Evolutionary conservation across 2,888 invertebrate species (phyloP).

Genomic region (Platycheirus rosarum): DNA sequence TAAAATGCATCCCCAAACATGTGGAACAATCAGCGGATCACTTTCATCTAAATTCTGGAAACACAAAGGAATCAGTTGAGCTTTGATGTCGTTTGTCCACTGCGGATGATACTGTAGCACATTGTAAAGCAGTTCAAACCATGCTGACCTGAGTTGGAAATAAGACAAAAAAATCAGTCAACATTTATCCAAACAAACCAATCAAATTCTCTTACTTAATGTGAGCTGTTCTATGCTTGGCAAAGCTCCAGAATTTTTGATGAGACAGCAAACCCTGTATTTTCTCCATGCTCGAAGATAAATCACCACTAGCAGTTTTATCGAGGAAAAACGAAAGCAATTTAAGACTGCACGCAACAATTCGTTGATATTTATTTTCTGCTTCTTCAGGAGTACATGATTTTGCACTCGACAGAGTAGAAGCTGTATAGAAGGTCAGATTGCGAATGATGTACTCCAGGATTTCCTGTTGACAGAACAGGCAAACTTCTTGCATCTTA

Average conservation of each 20-base stretch:
- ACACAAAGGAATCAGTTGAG: slow-evolving; percentile 84
- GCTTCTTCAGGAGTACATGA: slow-evolving; percentile 86
- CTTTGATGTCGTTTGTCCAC: slow-evolving; percentile 84
- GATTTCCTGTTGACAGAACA: slow-evolving; percentile 92
- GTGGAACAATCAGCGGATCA: slow-evolving; percentile 86
- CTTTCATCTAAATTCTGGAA: slow-evolving; percentile 87
- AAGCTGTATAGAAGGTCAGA: slow-evolving; percentile 85
- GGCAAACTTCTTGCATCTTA: slow-evolving; percentile 90
- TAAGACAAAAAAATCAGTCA: background rate
- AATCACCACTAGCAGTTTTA: slow-evolving; percentile 84
- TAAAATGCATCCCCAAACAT: slow-evolving; percentile 90
- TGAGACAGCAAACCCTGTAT: slow-evolving; percentile 85
- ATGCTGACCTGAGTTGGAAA: slow-evolving; percentile 83
- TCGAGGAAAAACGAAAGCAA: slow-evolving; percentile 86
- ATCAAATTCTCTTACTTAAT: slow-evolving; percentile 78
- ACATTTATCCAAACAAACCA: background rate
- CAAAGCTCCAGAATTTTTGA: slow-evolving; percentile 89
- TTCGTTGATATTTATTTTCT: slow-evolving; percentile 87
- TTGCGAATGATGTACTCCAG: slow-evolving; percentile 89
- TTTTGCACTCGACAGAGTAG: slow-evolving; percentile 84
- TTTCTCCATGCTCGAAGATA: slow-evolving; percentile 77
- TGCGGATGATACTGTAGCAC: slow-evolving; percentile 85
- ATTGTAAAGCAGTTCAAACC: slow-evolving; percentile 87
- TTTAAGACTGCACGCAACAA: slow-evolving; percentile 86
- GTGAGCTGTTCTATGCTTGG: slow-evolving; percentile 84